Evolutionary conservation across 2,888 invertebrate species (phyloP).

Genomic region (Lissocephala sabroskyi): DNA sequence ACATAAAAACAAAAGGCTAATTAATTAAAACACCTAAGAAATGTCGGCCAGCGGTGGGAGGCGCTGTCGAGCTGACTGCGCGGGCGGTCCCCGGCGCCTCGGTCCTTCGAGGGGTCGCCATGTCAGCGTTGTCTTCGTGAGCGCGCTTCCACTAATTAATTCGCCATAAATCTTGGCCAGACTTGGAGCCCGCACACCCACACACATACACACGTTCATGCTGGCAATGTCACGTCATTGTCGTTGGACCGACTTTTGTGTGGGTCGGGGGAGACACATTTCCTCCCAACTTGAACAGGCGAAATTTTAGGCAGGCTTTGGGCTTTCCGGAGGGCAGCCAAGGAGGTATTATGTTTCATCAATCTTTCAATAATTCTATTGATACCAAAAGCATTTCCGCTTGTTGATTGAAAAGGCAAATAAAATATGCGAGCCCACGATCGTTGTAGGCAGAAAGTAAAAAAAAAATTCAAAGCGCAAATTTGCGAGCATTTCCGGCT

Average conservation of each 20-base stretch:
- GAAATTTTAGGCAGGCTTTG: too few species aligned
- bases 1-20: slow-evolving; percentile 62
- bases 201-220: background rate
- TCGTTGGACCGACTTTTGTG: slow-evolving; percentile 17
- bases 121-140: slow-evolving; percentile 5
- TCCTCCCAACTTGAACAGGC: background rate
- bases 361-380: slow-evolving; percentile 50
- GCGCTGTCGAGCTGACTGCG: too few species aligned
- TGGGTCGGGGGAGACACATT: background rate
- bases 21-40: slow-evolving; percentile 59
- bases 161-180: slow-evolving; percentile 42
- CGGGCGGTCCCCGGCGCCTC: too few species aligned
- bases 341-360: slow-evolving; percentile 29
- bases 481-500: slow-evolving; percentile 50
- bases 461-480: slow-evolving; percentile 52
- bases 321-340: too few species aligned
- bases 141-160: slow-evolving; percentile 38
- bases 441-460: slow-evolving; percentile 38
- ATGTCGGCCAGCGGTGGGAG: slow-evolving; percentile 9
- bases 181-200: slow-evolving; percentile 10
- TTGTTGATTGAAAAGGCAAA: slow-evolving; percentile 53
- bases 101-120: too few species aligned
- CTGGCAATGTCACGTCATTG: slow-evolving; percentile 32
- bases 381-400: slow-evolving; percentile 36
- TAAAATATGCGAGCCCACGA: slow-evolving; percentile 60